Base-by-base conservation (phyloP, 2,797 vertebrate species). In the Heliangelus exortis region DNA sequence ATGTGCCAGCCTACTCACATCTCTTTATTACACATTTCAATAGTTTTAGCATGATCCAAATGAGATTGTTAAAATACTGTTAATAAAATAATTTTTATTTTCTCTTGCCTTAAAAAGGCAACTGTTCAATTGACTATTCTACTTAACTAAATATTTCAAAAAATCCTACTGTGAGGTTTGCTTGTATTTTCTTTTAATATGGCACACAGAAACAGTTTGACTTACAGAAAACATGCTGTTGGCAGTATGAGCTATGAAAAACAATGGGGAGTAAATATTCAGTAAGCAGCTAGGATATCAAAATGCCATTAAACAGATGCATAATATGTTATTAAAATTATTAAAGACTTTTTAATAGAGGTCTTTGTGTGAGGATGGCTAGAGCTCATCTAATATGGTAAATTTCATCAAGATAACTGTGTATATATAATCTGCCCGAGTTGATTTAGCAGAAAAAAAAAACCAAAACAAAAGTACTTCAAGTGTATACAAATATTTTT, bases 251-350 rank as follows among this genome's bases (percentile, higher is more conserved):
- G 53, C 45, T 89, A 92, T 54, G 50, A 97, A 96, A 96, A 97
- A 50, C 95, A 91, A 77, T 22, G 34, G 84, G 91, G 63, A 95
- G 63, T 87, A 95, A 96, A 93, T 89, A 95, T 80, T 90, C 71
- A 88, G 8, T 50, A 71, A 95, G 74, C 47, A 93, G 74, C 83
- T 78, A 93, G 72, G 89, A 93, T 96, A 92, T 92, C 73, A 96
- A 93, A 94, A 84, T 85, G 65, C 82, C 89, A 84, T 94, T 95
- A 95, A 92, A 85, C 91, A 94, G 15, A 71, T 92, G 90, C 94
- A 88, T 91, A 90, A 29, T 66, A 63, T 53, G 62, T 92, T 95
- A 92, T 95, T 94, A 97, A 95, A 96, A 96, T 89, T 87, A 96
- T 79, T 87, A 85, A 87, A 89, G 87, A 77, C 80, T 95, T 96